Base-by-base conservation (phyloP, 2,888 invertebrate genomes). In the Amphipyra berbera region DNA sequence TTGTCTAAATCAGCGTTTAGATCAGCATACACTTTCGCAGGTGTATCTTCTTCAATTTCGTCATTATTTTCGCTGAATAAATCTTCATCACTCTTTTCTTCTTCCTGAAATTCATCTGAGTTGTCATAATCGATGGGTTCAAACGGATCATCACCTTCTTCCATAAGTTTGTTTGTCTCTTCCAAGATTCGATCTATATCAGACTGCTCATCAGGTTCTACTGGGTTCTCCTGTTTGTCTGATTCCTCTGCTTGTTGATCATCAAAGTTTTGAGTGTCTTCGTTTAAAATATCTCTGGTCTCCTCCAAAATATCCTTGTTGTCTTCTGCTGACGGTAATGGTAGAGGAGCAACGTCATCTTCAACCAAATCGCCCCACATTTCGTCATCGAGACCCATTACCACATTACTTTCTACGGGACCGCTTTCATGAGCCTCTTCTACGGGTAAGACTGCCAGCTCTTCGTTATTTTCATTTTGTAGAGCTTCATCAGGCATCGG, bases 1-100 rank as follows among this genome's bases (percentile, higher is more conserved):
- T 86, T 83, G 13, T 86, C 82, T 37, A 92, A 82, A 68, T 93
- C 89, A 14, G 80, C 81, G 61, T 88, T 82, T 8, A 93, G 76
- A 55, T 92, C 90, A 15, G 73, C 73, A 48, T 87, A 85, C 2
- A 82, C 83, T 69, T 87, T 83, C 6, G 85, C 83, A 1, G 83
- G 82, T 0, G 81, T 82, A 21, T 88, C 88, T 52, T 88, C 87
- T 35, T 79, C 80, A 7, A 63, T 53, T 30, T 59, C 74, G 12
- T 21, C 21, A 21, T 21, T 21, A 21, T 21, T 21, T 21, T 21
- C 21, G 21, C 21, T 21, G 21, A 21, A 21, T 21, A 21, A 21
- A 4, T 68, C 69, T 46, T 76, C 66, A 8, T 66, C 61, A 4
- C 60, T 62, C 13, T 76, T 68, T 5, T 46, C 59, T n/a, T 40